Conservation (phyloP, 2,888 invertebrate species). For the Cheiracanthium punctorium region DNA sequence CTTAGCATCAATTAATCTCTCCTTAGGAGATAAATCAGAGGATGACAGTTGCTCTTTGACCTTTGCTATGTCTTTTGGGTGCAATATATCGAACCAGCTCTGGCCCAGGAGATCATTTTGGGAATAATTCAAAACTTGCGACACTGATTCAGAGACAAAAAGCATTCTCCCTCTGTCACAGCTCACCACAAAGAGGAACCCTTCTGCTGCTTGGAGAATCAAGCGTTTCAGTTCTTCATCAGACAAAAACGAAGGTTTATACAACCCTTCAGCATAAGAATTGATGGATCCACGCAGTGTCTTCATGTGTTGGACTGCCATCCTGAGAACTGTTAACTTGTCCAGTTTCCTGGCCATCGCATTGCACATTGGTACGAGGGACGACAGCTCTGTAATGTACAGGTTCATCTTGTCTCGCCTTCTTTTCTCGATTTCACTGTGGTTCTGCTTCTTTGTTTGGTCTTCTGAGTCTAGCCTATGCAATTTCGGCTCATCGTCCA, state of each 20-base stretch:
- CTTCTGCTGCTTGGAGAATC: constrained; percentile 89
- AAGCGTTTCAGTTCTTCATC: constrained; percentile 91
- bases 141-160: constrained; percentile 92
- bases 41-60: constrained; percentile 96
- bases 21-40: constrained; percentile 90
- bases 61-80: constrained; percentile 95
- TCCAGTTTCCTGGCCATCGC: constrained; percentile 94
- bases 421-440: constrained; percentile 96
- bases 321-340: constrained; percentile 90
- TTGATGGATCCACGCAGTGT: constrained; percentile 84
- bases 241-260: constrained; percentile 87
- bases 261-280: constrained; percentile 85
- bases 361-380: constrained; percentile 95
- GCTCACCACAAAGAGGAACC: constrained; percentile 93
- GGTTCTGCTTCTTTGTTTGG: constrained; percentile 85
- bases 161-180: constrained; percentile 93
- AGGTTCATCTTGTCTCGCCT: constrained; percentile 97
- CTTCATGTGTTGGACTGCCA: constrained; percentile 95
- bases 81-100: constrained; percentile 94
- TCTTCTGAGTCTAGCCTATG: constrained; percentile 45
- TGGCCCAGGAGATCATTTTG: constrained; percentile 91
- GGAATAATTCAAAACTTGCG: constrained; percentile 78
- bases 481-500: constrained; percentile 41
- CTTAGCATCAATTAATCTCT: constrained; percentile 93
- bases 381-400: constrained; percentile 91